Evolutionary conservation across 1,140 invertebrate genomes (phyloP), one percentile per base, ranked within the genome.

Genomic region (Globodera ellingtonae): DNA sequence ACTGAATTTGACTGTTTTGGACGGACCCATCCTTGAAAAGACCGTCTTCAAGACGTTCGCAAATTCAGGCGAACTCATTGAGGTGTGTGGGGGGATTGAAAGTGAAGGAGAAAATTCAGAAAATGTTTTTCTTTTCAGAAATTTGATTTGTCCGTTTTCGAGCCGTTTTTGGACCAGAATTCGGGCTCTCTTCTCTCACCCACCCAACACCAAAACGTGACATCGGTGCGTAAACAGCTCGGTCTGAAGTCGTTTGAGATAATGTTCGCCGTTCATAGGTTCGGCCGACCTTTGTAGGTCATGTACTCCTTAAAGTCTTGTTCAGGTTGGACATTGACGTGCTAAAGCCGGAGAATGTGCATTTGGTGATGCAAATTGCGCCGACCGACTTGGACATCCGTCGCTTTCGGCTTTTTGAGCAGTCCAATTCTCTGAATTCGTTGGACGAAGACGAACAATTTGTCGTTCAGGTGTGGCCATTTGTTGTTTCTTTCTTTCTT

Each of bases 21-120:
- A 75, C 83, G 89, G 76, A 79, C 67, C 77, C 78, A 83, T 74
- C 80, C 86, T 83, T 10, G 72, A 83, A 47, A 83, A 65, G 24
- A 82, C 81, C 56, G 62, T 82, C 70, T 82, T 82, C 48, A 81
- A 70, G 24, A 82, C 81, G 13, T 82, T 82, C 72, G 24, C 81
- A 50, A 69, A 85, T 70, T 83, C 81, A 35, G 52, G 21, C 35
- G 81, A 82, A 78, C 47, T 82, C 15, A 78, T 82, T 71, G 81
- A 82, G 73, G 79, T 69, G 66, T 7, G 79, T 80, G 74, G 44
- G 74, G 44, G 9, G 35, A 5, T 52, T 4, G 10, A 13, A 4
- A 52, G 50, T 9, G 7, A 52, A 52, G 7, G 50, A 52, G 10
- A 13, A 13, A 52, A 9, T 52, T 7, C 10, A 52, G 7, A 69